These are phyloP conservation scores for Sebastes miniatus DNA, from an alignment of 2,797 vertebrate species.

Conservation along the genomic window DNA sequence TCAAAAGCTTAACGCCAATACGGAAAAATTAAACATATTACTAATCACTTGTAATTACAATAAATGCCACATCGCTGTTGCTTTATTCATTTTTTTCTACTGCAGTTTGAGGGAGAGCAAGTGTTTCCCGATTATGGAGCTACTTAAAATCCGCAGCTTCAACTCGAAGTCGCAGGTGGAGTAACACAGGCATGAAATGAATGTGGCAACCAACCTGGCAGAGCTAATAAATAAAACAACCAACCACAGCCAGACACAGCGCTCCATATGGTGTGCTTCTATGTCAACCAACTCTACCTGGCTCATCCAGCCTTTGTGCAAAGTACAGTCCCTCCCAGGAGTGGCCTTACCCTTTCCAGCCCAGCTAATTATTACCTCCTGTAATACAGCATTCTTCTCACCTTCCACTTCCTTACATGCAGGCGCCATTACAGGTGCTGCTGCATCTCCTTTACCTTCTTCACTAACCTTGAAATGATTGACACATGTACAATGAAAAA, in stretches of 20 bases:
- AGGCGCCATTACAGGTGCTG: slow-evolving; percentile 1
- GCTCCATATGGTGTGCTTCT: slow-evolving; percentile 54
- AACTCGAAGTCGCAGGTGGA: slow-evolving; percentile 59
- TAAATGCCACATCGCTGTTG: neutral
- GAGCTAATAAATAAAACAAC: slow-evolving; percentile 75
- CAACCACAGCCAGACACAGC: slow-evolving; percentile 40
- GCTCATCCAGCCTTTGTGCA: slow-evolving; percentile 36
- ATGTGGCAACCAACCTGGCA: slow-evolving; percentile 66
- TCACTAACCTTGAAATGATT: neutral
- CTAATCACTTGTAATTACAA: slow-evolving; percentile 42
- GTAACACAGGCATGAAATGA: slow-evolving; percentile 71
- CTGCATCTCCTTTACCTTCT: slow-evolving; percentile 15
- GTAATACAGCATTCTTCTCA: slow-evolving; percentile 4
- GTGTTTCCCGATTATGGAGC: slow-evolving; percentile 8
- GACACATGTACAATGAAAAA: neutral
- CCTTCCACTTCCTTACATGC: slow-evolving; percentile 6
- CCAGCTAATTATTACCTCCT: slow-evolving; percentile 24
- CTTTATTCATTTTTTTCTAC: neutral
- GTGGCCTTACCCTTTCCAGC: slow-evolving; percentile 33
- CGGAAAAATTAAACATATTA: neutral
- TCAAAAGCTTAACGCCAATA: slow-evolving; percentile 27
- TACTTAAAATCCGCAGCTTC: slow-evolving; percentile 47
- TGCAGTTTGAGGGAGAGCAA: slow-evolving; percentile 9
- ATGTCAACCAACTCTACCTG: slow-evolving; percentile 35
- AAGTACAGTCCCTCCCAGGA: slow-evolving; percentile 39